A percentile compares a stretch with the other conserved stretches of the same genome.
These are phyloP conservation scores for Psylliodes chrysocephalus DNA, from an alignment of 2,888 invertebrate species.

Conservation along the genomic window DNA sequence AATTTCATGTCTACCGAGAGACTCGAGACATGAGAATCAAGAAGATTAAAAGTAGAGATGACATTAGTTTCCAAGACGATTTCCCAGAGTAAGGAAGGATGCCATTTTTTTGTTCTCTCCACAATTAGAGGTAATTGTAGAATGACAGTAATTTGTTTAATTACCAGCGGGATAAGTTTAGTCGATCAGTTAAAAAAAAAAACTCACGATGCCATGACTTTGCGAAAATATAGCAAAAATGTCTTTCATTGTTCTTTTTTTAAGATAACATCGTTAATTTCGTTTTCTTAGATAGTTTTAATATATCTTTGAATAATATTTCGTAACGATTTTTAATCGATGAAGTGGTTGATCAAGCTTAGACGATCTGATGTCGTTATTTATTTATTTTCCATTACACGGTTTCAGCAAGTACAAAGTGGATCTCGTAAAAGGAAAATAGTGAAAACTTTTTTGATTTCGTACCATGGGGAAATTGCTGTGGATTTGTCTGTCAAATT, in stretches of 20 bases:
- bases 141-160: background rate
- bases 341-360: too few species aligned
- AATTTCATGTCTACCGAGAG: conserved; percentile 3
- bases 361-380: too few species aligned
- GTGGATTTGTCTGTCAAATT: too few species aligned
- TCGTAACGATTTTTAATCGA: too few species aligned
- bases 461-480: too few species aligned
- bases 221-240: background rate
- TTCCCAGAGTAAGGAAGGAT: background rate
- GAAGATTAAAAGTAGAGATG: conserved; percentile 15
- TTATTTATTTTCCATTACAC: too few species aligned
- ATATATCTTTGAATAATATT: too few species aligned
- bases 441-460: too few species aligned
- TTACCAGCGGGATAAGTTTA: background rate
- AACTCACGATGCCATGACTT: background rate
- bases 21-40: conserved; percentile 14
- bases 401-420: too few species aligned
- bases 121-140: conserved; percentile 2
- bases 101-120: background rate
- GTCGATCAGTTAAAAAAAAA: background rate
- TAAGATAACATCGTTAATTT: background rate
- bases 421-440: too few species aligned
- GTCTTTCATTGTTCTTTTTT: background rate
- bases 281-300: too few species aligned
- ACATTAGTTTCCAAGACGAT: background rate